Evolutionary conservation across 2,888 invertebrate species (phyloP).

Genomic region (Phortica magna): DNA sequence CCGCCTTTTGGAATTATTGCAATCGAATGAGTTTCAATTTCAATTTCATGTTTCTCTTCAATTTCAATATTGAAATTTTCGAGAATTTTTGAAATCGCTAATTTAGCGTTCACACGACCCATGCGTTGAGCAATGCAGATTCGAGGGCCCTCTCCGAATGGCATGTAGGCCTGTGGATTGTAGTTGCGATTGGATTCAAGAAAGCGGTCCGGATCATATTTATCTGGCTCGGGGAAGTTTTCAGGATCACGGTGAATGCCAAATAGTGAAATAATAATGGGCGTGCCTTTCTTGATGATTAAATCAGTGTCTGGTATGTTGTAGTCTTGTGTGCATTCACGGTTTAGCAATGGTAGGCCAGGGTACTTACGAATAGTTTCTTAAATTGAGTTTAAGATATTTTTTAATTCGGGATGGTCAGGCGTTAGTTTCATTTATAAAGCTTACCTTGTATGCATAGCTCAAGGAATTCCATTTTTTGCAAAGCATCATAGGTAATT

Average conservation of each 20-base stretch:
- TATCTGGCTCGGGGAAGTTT: slow-evolving; percentile 76
- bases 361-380: slow-evolving; percentile 78
- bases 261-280: slow-evolving; percentile 73
- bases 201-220: slow-evolving; percentile 77
- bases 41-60: slow-evolving; percentile 59
- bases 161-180: slow-evolving; percentile 71
- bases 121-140: slow-evolving; percentile 74
- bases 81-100: slow-evolving; percentile 56
- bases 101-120: slow-evolving; percentile 58
- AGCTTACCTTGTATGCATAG: slow-evolving; percentile 63
- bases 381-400: slow-evolving; percentile 24
- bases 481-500: slow-evolving; percentile 74
- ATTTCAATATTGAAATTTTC: slow-evolving; percentile 63
- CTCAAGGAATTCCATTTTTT: slow-evolving; percentile 78
- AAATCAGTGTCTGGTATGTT: slow-evolving; percentile 68
- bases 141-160: slow-evolving; percentile 78
- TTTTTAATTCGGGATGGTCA: not conserved
- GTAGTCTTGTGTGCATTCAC: slow-evolving; percentile 75
- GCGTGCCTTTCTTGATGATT: slow-evolving; percentile 74
- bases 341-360: slow-evolving; percentile 74
- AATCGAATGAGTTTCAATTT: slow-evolving; percentile 62
- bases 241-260: slow-evolving; percentile 76
- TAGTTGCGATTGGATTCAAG: slow-evolving; percentile 63
- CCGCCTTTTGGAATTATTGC: slow-evolving; percentile 65
- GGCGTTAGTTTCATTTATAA: not conserved